These are phyloP conservation scores for Cryptosula pallasiana DNA, from an alignment of 2,888 invertebrate species.

Conservation along the genomic window DNA sequence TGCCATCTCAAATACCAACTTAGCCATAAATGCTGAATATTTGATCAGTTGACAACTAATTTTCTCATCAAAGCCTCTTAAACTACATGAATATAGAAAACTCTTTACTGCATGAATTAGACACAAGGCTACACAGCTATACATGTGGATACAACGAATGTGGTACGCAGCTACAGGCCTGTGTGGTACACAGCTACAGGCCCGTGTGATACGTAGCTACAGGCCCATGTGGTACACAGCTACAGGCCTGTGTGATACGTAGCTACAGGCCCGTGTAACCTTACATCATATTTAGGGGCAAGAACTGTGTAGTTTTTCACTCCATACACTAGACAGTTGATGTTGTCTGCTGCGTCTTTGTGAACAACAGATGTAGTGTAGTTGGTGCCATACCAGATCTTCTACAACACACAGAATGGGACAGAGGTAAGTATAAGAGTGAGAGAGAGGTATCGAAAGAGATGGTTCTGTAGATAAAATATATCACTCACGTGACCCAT, in stretches of 20 bases:
- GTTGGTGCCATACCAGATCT: slow-evolving; percentile 53
- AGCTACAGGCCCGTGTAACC: neutral
- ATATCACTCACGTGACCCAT: slow-evolving; percentile 39
- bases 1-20: no score
- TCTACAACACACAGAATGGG: slow-evolving; percentile 33
- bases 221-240: neutral
- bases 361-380: slow-evolving; percentile 52
- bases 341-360: slow-evolving; percentile 49
- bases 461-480: neutral
- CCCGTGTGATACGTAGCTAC: neutral
- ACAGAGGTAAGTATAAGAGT: no score
- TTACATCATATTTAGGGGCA: slow-evolving; percentile 13
- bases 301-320: slow-evolving; percentile 34
- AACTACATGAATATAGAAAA: no score
- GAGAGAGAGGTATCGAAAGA: no score
- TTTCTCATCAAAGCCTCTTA: no score
- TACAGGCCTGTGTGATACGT: neutral
- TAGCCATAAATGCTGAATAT: no score
- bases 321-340: slow-evolving; percentile 48
- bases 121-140: no score
- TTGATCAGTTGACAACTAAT: no score
- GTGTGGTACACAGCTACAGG: neutral
- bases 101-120: no score
- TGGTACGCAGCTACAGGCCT: neutral
- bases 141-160: no score